Evolutionary conservation across 2,113 vertebrate species (phyloP), one percentile per base, ranked within the genome.

Genomic region (Apodemus speciosus): DNA sequence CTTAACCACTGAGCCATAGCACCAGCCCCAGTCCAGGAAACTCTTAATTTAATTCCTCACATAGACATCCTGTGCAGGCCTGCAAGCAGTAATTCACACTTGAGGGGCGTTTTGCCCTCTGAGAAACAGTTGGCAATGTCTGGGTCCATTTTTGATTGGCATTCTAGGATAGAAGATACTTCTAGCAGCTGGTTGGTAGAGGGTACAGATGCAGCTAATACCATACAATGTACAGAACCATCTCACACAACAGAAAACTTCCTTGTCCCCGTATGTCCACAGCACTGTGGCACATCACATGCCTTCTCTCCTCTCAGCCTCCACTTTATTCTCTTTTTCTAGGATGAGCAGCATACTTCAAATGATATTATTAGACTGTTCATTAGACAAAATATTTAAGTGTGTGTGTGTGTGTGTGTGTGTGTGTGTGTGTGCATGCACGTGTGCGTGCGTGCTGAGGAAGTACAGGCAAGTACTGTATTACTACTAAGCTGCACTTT

Each of bases 321-420:
- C 53, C 68, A 87, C 60, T 46, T 68, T 77, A 64, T 32, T 60
- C 76, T 90, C 21, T 72, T 89, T 25, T 76, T 56, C 9, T 38
- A 71, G 23, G 69, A 30, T 75, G 84, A 93, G 75, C 49, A 94
- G 56, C 56, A 62, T 51, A 25, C 35, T 89, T 46, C 51, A 86
- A 73, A 89, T 0, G 6, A 79, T 14, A n/a, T 18, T 38, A 23
- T 30, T 20, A 43, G 72, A 58, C 58, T 77, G 32, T 11, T 20
- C 9, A 2, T 40, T 68, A 56, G n/a, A 38, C n/a, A 87, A 53
- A 53, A 87, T 35, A 49, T n/a, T 51, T 85, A 68, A 20, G n/a
- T 1, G 6, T 25, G 68, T 25, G 9, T n/a, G 23, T 69, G 15
- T 68, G 18, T 83, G 21, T n/a, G 21, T 80, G 38, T 62, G 77